These are phyloP conservation scores for Psittacula echo DNA, from an alignment of 2,797 vertebrate species.

Conservation along the genomic window DNA sequence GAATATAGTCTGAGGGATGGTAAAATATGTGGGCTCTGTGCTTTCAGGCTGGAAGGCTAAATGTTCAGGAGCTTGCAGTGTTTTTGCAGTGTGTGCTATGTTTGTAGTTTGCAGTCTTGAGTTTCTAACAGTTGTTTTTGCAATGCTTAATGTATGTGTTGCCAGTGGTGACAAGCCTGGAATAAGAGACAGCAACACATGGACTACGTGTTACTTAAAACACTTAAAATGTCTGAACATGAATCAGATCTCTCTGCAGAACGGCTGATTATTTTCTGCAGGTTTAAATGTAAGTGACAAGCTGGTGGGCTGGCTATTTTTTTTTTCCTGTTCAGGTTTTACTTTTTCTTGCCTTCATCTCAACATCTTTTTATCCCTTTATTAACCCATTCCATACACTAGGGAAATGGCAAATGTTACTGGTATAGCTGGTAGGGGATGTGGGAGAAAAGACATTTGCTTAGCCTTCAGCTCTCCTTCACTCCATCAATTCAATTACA, in stretches of 20 bases:
- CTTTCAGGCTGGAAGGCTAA: neutral
- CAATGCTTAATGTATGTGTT: neutral
- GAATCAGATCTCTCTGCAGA: neutral
- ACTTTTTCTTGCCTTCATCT: neutral
- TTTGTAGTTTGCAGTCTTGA: neutral
- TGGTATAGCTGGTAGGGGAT: neutral
- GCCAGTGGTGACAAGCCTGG: neutral
- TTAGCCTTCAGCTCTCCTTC: neutral
- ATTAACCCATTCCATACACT: neutral
- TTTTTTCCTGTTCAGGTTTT: neutral
- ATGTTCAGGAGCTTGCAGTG: neutral
- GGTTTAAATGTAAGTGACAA: slow-evolving; percentile 1
- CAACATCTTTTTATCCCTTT: neutral
- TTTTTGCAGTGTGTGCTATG: neutral
- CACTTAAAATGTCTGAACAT: neutral
- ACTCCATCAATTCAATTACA: neutral
- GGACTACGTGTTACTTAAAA: neutral
- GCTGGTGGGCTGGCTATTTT: neutral
- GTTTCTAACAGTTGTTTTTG: neutral
- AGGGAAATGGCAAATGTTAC: neutral
- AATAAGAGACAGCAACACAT: neutral
- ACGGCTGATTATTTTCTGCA: slow-evolving; percentile 7
- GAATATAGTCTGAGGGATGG: neutral
- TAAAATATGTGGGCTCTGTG: neutral
- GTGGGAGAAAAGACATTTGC: neutral